These are phyloP conservation scores for Palythoa grandiflora DNA, from an alignment of 92 coral and sea anemone species.

Conservation along the genomic window DNA sequence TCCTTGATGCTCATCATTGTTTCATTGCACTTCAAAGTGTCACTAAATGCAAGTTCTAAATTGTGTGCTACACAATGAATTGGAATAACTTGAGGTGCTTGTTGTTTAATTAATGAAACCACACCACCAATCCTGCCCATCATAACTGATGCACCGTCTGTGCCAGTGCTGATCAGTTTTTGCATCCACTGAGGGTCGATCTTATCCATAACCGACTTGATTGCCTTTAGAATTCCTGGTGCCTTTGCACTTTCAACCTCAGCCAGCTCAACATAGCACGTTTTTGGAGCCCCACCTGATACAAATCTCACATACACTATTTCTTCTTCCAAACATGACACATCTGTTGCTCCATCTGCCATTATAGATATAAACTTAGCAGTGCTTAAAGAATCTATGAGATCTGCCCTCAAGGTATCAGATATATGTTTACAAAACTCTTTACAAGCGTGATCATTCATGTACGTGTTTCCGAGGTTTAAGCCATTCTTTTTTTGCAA, in stretches of 20 bases:
- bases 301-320: slow-evolving; percentile 31
- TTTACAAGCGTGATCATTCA: slow-evolving; percentile 58
- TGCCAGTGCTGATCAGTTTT: slow-evolving; percentile 48
- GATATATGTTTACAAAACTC: slow-evolving; percentile 50
- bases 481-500: slow-evolving; percentile 38
- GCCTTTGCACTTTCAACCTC: slow-evolving; percentile 58
- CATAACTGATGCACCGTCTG: slow-evolving; percentile 68
- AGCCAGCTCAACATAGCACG: slow-evolving; percentile 34
- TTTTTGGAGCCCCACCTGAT: slow-evolving; percentile 41
- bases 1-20: slow-evolving; percentile 48
- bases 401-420: slow-evolving; percentile 37
- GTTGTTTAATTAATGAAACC: slow-evolving; percentile 36
- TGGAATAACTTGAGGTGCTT: slow-evolving; percentile 48
- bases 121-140: slow-evolving; percentile 60
- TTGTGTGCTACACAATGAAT: slow-evolving; percentile 52
- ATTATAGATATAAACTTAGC: slow-evolving; percentile 57
- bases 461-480: slow-evolving; percentile 39
- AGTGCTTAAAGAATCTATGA: slow-evolving; percentile 34
- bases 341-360: slow-evolving; percentile 56
- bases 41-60: slow-evolving; percentile 57
- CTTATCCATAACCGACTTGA: slow-evolving; percentile 52
- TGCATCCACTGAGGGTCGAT: slow-evolving; percentile 59
- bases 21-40: slow-evolving; percentile 51
- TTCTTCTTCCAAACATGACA: slow-evolving; percentile 48
- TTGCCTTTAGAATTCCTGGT: slow-evolving; percentile 56